These are phyloP conservation scores for Myotis findleyi DNA, from an alignment of 2,797 vertebrate genomes.

Conservation along the genomic window DNA sequence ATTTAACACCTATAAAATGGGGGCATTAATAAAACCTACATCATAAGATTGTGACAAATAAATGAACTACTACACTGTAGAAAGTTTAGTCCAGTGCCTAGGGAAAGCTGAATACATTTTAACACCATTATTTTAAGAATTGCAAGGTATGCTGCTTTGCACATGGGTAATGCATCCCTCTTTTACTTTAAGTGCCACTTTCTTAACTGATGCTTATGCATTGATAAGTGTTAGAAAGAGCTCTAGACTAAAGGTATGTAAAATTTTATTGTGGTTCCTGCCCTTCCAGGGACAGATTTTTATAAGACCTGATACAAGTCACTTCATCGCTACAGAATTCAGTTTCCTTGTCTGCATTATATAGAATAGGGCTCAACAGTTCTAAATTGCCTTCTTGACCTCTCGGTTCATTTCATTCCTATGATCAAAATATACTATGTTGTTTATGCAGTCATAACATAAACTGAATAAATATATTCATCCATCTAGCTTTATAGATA, in stretches of 20 bases:
- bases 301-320: neutral
- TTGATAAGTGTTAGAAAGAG: neutral
- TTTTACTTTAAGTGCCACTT: neutral
- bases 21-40: neutral
- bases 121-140: neutral
- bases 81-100: neutral
- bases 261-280: neutral
- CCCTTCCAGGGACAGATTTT: neutral
- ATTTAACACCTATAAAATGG: neutral
- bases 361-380: neutral
- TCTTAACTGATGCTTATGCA: neutral
- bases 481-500: neutral
- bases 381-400: neutral
- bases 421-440: neutral
- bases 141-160: neutral
- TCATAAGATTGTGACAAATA: neutral
- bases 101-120: neutral
- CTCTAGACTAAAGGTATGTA: neutral
- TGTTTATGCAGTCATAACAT: neutral
- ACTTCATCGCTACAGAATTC: neutral
- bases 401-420: neutral
- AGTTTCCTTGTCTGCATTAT: neutral
- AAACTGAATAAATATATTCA: neutral
- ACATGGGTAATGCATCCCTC: neutral
- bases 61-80: neutral